Percentiles rank a stretch among this genome's conserved stretches.
Evolutionary conservation across 1,140 invertebrate species (phyloP).

Genomic region (Heterodera schachtii): DNA sequence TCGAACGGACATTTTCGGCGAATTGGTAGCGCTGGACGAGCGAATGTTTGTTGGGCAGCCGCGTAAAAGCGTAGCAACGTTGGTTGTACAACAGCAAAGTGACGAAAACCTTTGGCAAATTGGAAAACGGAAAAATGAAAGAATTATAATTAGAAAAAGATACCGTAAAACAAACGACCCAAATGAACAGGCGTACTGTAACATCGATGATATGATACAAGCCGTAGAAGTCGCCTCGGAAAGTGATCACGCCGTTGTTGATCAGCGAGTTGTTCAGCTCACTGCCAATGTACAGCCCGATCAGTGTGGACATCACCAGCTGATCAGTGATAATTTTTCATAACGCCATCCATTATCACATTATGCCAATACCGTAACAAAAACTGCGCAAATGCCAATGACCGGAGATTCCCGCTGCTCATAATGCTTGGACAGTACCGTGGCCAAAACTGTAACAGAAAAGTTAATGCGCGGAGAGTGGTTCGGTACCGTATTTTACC

Average conservation of each 20-base stretch:
- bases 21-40: conserved; percentile 40
- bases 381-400: conserved; percentile 24
- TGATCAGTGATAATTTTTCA: conserved; percentile 16
- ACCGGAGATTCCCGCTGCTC: conserved; percentile 25
- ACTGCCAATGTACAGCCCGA: conserved; percentile 30
- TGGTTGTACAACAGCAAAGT: conserved; percentile 34
- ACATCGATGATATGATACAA: conserved; percentile 39
- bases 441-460: conserved; percentile 22
- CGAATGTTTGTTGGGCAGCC: conserved; percentile 34
- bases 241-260: conserved; percentile 31
- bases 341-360: too few species aligned
- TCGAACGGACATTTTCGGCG: conserved; percentile 38
- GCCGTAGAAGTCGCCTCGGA: conserved; percentile 25
- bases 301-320: conserved; percentile 15
- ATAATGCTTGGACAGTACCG: conserved; percentile 29
- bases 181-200: conserved; percentile 33
- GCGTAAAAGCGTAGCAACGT: conserved; percentile 30
- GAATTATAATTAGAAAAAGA: not conserved
- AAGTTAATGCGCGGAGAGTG: not conserved
- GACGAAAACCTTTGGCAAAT: conserved; percentile 32
- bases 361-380: conserved; percentile 20
- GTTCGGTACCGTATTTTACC: not conserved
- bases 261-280: conserved; percentile 35
- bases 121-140: not conserved
- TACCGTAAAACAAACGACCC: conserved; percentile 32